A percentile compares a stretch with the other conserved stretches of the same genome.
These are phyloP conservation scores for Tenthredo notha DNA, from an alignment of 2,888 invertebrate species.

Conservation along the genomic window DNA sequence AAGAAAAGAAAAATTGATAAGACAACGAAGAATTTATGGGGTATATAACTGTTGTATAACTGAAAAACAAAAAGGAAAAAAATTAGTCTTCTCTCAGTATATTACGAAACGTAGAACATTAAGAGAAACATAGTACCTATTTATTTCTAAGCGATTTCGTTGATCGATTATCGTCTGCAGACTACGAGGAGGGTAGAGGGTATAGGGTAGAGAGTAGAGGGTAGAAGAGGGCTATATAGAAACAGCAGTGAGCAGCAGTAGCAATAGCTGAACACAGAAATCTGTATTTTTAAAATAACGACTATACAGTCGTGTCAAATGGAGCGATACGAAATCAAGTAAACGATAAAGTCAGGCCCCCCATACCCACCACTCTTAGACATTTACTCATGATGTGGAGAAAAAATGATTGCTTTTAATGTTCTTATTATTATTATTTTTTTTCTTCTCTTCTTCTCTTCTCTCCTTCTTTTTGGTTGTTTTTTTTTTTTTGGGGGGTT, in stretches of 20 bases:
- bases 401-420: slow-evolving; percentile 9
- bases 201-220: neutral
- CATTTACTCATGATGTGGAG: neutral
- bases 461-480: neutral
- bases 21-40: too few relatives aligned
- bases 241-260: too few relatives aligned
- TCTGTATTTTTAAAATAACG: slow-evolving; percentile 24
- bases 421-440: neutral
- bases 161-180: slow-evolving; percentile 29
- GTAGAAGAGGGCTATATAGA: too few relatives aligned
- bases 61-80: too few relatives aligned
- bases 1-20: too few relatives aligned
- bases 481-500: neutral
- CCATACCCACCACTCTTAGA: neutral
- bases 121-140: slow-evolving; percentile 1
- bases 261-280: neutral
- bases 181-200: neutral
- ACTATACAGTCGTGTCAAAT: slow-evolving; percentile 22
- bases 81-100: too few relatives aligned
- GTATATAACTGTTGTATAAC: too few relatives aligned
- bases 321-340: slow-evolving; percentile 30
- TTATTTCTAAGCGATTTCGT: slow-evolving; percentile 29
- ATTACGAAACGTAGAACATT: neutral
- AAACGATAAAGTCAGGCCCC: neutral
- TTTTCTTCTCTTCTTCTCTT: neutral